Conservation (phyloP, 2,113 vertebrate species). For the Chaetura pelagica region DNA sequence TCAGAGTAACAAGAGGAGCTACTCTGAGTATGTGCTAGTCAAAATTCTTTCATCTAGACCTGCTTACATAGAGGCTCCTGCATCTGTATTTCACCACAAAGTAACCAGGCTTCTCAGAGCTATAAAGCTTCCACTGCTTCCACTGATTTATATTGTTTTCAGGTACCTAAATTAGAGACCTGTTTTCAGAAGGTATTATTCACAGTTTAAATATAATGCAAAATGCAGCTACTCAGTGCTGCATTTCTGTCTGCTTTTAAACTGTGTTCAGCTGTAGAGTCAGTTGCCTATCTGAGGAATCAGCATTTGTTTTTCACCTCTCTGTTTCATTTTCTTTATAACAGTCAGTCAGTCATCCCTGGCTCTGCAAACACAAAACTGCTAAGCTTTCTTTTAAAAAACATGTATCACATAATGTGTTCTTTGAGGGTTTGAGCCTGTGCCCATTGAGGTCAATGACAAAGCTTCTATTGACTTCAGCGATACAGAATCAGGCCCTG, state of each 20-base stretch:
- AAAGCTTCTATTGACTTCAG: slow-evolving; percentile 62
- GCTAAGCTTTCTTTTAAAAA: not conserved
- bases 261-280: not conserved
- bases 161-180: slow-evolving; percentile 6
- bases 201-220: not conserved
- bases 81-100: not conserved
- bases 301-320: not conserved
- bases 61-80: not conserved
- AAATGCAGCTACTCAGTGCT: not conserved
- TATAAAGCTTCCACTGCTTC: not conserved
- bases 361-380: not conserved
- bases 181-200: slow-evolving; percentile 6
- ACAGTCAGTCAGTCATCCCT: not conserved
- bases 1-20: not conserved
- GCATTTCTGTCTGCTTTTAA: not conserved
- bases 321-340: not conserved
- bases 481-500: slow-evolving; percentile 42
- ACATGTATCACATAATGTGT: slow-evolving; percentile 17
- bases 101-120: not conserved
- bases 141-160: slow-evolving; percentile 2
- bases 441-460: slow-evolving; percentile 57
- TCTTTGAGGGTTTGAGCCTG: slow-evolving; percentile 51
- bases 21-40: not conserved
- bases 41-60: not conserved
- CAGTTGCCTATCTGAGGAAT: not conserved